Base-by-base conservation (phyloP, 2,888 invertebrate species). In the Epiblema foenella region DNA sequence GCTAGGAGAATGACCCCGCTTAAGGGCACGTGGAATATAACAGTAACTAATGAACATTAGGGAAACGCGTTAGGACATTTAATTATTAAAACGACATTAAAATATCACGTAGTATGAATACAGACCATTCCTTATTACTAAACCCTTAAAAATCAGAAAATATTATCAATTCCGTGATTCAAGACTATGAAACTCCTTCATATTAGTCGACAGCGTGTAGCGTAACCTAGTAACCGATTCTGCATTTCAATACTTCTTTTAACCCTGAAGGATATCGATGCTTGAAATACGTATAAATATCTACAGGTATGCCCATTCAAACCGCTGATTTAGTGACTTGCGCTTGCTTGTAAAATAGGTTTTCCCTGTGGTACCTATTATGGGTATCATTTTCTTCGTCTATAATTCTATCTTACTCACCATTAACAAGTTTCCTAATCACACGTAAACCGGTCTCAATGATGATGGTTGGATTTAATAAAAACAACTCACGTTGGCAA, bases 151-250 rank as follows among this genome's bases (percentile, higher is more conserved):
- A 39, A 60, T 42, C n/a, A 42, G 54, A 37, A 33, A 62, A 46
- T 29, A 49, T 66, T 60, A 66, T n/a, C 76, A 76, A 78, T 86
- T 81, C 81, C 89, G 88, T 91, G 89, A 85, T 84, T 79, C 76
- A 75, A 77, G 73, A 75, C 81, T 79, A 82, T 84, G 78, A 76
- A 81, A 73, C 78, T 79, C 86, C 86, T 83, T 82, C 82, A 79
- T 75, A 81, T 77, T 80, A 75, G 81, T 75, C 80, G 76, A 79
- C 78, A 78, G 60, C 74, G 77, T 77, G 72, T 63, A 52, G 78
- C 85, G 93, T 93, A 86, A 83, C 93, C 88, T 90, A 92, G 93
- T 88, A 89, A 93, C 93, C 83, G 80, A 77, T 82, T 81, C 85
- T 81, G 91, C 85, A 91, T 85, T 90, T 93, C 93, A 90, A 93